Percentiles rank a stretch among this genome's conserved stretches.
Evolutionary conservation across 2,888 invertebrate species (phyloP).

Genomic region (Desoria tigrina): DNA sequence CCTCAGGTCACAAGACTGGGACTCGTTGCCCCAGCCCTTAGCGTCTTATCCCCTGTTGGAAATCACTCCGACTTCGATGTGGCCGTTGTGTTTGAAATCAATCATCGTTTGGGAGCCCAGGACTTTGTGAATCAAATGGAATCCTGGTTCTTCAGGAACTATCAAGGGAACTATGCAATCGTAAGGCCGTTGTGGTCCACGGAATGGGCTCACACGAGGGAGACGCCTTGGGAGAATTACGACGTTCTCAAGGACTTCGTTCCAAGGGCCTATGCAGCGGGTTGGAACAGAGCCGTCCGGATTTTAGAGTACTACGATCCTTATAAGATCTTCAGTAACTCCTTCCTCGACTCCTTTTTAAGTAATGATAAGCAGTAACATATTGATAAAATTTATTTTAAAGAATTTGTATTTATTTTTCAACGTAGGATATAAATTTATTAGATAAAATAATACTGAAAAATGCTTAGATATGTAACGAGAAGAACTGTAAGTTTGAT

Average conservation of each 20-base stretch:
- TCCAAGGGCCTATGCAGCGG: background rate
- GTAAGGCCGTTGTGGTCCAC: constrained; percentile 14
- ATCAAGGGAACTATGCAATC: constrained; percentile 6
- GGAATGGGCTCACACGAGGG: constrained; percentile 2
- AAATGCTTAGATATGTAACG: no score
- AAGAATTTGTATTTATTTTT: no score
- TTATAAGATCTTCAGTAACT: constrained; percentile 1
- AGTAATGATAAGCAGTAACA: background rate
- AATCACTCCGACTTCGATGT: constrained; percentile 12
- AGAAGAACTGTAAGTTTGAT: no score
- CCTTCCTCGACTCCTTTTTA: constrained; percentile 14
- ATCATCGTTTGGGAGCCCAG: background rate
- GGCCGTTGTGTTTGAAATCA: constrained; percentile 4
- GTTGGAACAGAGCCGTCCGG: constrained; percentile 9
- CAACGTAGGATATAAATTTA: no score
- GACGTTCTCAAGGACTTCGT: constrained; percentile 2
- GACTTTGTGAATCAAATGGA: constrained; percentile 13
- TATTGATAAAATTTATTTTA: background rate
- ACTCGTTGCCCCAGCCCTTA: constrained; percentile 4
- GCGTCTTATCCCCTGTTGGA: background rate
- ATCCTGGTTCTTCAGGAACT: background rate
- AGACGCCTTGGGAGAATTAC: background rate
- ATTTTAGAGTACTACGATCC: constrained; percentile 17
- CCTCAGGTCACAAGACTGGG: background rate
- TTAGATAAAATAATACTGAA: no score